Evolutionary conservation across 2,797 vertebrate species (phyloP), one percentile per base, ranked within the genome.

Genomic region (Squalus acanthias): DNA sequence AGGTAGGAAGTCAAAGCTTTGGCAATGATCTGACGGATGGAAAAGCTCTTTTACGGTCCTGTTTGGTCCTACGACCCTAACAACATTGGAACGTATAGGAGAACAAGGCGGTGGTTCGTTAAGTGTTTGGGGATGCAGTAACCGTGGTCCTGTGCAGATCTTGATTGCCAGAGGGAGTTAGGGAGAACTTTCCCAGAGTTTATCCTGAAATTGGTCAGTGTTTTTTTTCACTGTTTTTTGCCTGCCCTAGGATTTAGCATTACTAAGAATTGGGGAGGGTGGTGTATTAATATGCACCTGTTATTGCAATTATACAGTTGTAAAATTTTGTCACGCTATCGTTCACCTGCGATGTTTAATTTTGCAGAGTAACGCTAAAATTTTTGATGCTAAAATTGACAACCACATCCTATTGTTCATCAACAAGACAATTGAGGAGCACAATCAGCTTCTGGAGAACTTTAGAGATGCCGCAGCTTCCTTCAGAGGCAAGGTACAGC

Each of bases 351-450:
- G 8, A 95, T 50, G 46, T 72, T 91, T 96, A 69, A 67, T 74
- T 96, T 88, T 96, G 22, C 96, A 99, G 99, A 98, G 97, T 0
- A 98, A 98, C 8, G 96, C 97, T 0, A 97, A 97, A 97, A 99
- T 99, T 97, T 99, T 99, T 4, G 63, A 95, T 10, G 98, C 98
- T n/a, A 98, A 97, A 96, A 97, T 99, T 94, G 97, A 96, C 3
- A 97, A 98, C 94, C 99, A 99, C 97, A 97, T 98, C 96, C 97
- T 99, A 97, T 98, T 99, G 76, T 99, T 99, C 97, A 96, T 99
- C 97, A 99, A 99, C 97, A 98, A 98, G 96, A 98, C 98, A 0
- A 97, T 97, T 0, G 96, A 97, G 0, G 96, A 96, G 0, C 98
- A 99, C 87, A 97, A 74, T 69, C 96, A 96, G 0, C 96, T 99